phyloP scores from a whole-genome alignment of 2,888 invertebrate genomes.

The Cepaea hortensis region DNA sequence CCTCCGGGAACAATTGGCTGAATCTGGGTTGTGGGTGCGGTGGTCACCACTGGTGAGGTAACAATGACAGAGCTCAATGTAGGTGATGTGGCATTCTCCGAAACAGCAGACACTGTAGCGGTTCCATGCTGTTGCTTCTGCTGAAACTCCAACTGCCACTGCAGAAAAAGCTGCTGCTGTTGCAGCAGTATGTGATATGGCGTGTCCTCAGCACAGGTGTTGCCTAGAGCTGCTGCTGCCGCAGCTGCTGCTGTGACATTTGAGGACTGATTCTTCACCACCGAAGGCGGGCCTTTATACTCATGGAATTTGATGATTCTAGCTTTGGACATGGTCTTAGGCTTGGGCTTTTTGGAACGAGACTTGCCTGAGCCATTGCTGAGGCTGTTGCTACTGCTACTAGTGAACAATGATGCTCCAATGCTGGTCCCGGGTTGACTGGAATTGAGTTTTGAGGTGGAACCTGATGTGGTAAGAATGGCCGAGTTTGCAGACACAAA shows the following conservation, averaged over 20 bases:
- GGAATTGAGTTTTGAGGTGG: constrained; percentile 14
- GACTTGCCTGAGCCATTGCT: constrained; percentile 54
- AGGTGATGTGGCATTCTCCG: constrained; percentile 51
- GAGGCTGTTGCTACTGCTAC: constrained; percentile 46
- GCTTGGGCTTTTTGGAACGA: constrained; percentile 85
- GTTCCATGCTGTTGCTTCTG: constrained; percentile 79
- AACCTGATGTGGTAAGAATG: background rate
- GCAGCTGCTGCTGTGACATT: constrained; percentile 14
- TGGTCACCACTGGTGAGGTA: constrained; percentile 54
- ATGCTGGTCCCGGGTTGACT: constrained; percentile 33
- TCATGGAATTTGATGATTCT: constrained; percentile 97
- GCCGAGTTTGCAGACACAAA: constrained; percentile 28
- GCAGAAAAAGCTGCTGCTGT: constrained; percentile 94
- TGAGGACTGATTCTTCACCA: constrained; percentile 81
- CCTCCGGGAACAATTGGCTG: constrained; percentile 41
- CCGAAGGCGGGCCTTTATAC: constrained; percentile 88
- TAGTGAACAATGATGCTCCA: constrained; percentile 22
- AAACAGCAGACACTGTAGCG: background rate
- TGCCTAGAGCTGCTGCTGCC: constrained; percentile 26
- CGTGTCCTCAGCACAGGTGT: constrained; percentile 54
- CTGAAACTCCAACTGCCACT: constrained; percentile 88
- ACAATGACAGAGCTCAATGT: constrained; percentile 58
- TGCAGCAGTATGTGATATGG: constrained; percentile 81
- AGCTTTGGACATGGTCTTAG: constrained; percentile 86
- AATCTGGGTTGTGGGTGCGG: constrained; percentile 46